Evolutionary conservation across 1,140 invertebrate genomes (phyloP), one percentile per base, ranked within the genome.

Genomic region (Drosophila suzukii): DNA sequence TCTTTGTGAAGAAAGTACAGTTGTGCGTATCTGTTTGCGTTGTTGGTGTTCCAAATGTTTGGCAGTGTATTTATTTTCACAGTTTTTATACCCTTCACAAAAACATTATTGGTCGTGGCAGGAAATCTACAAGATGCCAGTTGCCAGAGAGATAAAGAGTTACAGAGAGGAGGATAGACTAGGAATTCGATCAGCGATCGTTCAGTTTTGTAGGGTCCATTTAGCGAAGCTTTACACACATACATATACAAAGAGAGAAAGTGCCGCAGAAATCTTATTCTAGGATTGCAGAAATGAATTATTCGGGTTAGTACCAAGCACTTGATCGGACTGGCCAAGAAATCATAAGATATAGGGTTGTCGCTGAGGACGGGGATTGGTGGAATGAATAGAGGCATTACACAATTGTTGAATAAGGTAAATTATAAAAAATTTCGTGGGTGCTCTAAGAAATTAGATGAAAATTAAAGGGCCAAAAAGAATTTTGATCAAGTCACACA

Each of bases 51-150:
- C 50, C 38, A 30, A 32, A 32, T 62, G 58, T 75, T 27, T 1
- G 36, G 44, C 67, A 59, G 63, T 68, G 30, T 43, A 47, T 61
- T 67, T 32, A 56, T 76, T 72, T 78, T 75, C 55, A 83, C 51
- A 86, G 83, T 86, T 86, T 83, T 86, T 86, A 86, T 86, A 86
- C 83, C 83, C 83, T 86, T 86, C 83, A 82, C 75, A 85, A 60
- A 74, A 68, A 39, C 43, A 39, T 54, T 55, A 67, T 47, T 30
- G 32, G 41, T 30, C 53, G 57, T 27, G 39, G 30, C 55, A 11
- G n/a, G 36, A 32, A 24, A 30, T 73, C 56, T 55, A 63, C 53
- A 44, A 51, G 34, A 57, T 36, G 56, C 46, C 30, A 41, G 32
- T 43, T 30, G 50, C 43, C 50, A 36, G 67, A 55, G 49, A 74